phyloP scores from a whole-genome alignment of 2,797 vertebrate species.

The Momotus momota region DNA sequence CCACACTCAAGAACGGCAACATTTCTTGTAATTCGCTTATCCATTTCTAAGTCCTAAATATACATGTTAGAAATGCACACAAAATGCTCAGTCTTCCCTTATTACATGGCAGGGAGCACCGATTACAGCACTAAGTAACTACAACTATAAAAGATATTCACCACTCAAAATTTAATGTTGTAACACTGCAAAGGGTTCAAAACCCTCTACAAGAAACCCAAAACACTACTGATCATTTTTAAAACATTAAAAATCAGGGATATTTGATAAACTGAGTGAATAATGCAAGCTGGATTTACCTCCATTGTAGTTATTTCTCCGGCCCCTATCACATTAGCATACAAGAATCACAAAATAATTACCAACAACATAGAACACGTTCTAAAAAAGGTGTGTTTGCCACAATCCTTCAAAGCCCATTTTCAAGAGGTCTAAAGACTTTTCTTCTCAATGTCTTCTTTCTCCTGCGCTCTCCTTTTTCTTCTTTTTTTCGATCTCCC shows the following conservation, averaged over 20 bases:
- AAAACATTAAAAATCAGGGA: not conserved
- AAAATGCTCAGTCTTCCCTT: not conserved
- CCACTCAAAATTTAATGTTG: not conserved
- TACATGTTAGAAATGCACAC: not conserved
- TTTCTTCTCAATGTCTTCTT: not conserved
- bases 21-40: not conserved
- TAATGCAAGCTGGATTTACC: not conserved
- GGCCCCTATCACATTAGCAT: not conserved
- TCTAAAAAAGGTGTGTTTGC: not conserved
- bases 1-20: not conserved
- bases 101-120: not conserved
- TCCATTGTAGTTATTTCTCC: not conserved
- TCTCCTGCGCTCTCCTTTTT: accelerated
- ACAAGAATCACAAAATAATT: not conserved
- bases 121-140: not conserved
- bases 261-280: not conserved
- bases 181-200: not conserved
- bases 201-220: not conserved
- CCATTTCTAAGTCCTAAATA: not conserved
- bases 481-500: constrained; percentile 32
- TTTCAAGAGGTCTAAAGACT: not conserved
- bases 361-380: not conserved
- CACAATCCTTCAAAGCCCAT: not conserved
- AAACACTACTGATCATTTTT: not conserved
- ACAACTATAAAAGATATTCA: not conserved